Conservation (phyloP, 2,888 invertebrate genomes). For the Panzeria rudis region DNA sequence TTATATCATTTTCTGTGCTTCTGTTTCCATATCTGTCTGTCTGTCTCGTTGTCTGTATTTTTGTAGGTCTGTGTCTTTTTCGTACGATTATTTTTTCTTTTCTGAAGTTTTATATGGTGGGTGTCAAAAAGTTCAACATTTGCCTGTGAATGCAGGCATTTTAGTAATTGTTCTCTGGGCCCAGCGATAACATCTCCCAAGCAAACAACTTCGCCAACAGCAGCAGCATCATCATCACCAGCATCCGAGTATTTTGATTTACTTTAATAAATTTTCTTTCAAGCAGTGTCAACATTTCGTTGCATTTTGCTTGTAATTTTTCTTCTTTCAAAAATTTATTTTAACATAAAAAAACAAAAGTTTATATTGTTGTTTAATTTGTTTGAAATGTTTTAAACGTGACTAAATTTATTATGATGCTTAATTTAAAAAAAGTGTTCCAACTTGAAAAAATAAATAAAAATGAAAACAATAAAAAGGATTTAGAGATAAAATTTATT, state of each 20-base stretch:
- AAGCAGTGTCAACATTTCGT: conserved; percentile 48
- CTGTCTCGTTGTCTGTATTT: neutral
- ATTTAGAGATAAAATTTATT: conserved; percentile 60
- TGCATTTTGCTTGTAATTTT: neutral
- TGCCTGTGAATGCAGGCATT: conserved; percentile 77
- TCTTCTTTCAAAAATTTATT: conserved; percentile 6
- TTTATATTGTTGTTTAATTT: conserved; percentile 71
- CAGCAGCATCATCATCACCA: conserved; percentile 34
- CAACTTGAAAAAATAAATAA: neutral
- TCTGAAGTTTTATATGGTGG: conserved; percentile 76
- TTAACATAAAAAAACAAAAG: conserved; percentile 4
- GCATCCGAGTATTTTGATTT: conserved; percentile 60
- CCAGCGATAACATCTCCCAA: conserved; percentile 78
- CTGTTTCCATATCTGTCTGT: conserved; percentile 19
- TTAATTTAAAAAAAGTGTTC: conserved; percentile 56
- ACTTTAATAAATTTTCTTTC: conserved; percentile 57
- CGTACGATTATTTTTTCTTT: conserved; percentile 25
- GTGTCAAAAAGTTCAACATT: conserved; percentile 80
- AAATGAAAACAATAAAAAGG: conserved; percentile 30
- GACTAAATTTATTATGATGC: conserved; percentile 80
- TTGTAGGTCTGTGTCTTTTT: conserved; percentile 40
- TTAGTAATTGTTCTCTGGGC: conserved; percentile 80
- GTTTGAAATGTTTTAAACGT: conserved; percentile 80
- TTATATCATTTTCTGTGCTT: conserved; percentile 30
- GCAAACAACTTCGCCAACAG: conserved; percentile 37